Conservation (phyloP, 2,888 invertebrate species). For the Thumatha senex region DNA sequence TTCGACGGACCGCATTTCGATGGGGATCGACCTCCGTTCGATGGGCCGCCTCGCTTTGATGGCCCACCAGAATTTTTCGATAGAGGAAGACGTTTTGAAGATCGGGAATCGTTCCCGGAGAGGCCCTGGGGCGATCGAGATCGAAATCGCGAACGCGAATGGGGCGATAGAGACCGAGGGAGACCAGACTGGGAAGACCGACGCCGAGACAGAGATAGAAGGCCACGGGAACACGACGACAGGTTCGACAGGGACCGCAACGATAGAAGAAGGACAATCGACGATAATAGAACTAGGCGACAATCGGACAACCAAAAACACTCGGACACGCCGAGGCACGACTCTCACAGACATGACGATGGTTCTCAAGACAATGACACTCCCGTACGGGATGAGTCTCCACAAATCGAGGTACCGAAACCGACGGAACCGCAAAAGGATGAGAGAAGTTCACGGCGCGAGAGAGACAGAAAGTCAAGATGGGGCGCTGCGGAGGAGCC, state of each 20-base stretch:
- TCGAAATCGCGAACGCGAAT: slow-evolving; percentile 19
- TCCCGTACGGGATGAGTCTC: background rate
- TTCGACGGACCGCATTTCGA: slow-evolving; percentile 41
- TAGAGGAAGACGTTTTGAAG: slow-evolving; percentile 69
- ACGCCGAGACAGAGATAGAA: slow-evolving; percentile 56
- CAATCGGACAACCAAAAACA: slow-evolving; percentile 1
- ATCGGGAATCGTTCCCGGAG: slow-evolving; percentile 65
- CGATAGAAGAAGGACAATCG: slow-evolving; percentile 52
- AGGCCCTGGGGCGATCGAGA: slow-evolving; percentile 66
- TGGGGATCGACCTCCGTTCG: slow-evolving; percentile 40
- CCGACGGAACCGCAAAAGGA: slow-evolving; percentile 20
- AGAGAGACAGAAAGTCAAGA: slow-evolving; percentile 71
- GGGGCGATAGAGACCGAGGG: slow-evolving; percentile 35
- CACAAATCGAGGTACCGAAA: slow-evolving; percentile 6
- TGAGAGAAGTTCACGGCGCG: slow-evolving; percentile 46
- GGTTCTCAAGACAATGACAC: background rate
- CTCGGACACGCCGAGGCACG: background rate
- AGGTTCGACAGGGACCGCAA: slow-evolving; percentile 43
- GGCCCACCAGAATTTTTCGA: slow-evolving; percentile 73
- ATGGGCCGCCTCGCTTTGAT: slow-evolving; percentile 40
- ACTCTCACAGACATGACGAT: slow-evolving; percentile 1
- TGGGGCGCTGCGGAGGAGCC: slow-evolving; percentile 72
- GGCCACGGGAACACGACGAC: slow-evolving; percentile 54
- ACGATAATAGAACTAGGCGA: slow-evolving; percentile 42
- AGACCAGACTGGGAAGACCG: slow-evolving; percentile 53